Conservation (phyloP, 2,888 invertebrate species). For the Lapara coniferarum region DNA sequence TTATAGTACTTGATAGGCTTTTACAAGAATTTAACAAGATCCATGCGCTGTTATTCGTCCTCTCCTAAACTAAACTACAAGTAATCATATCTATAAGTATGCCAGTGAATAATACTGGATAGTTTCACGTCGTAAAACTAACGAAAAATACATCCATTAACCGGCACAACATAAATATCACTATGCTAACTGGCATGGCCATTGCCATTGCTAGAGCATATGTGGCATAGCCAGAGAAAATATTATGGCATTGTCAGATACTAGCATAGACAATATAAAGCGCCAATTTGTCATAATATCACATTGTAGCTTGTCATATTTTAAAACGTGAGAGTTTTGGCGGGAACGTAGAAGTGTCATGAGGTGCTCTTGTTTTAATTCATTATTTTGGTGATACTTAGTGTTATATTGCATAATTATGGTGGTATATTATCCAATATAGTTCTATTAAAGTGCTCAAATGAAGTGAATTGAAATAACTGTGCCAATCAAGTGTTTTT, state of each 20-base stretch:
- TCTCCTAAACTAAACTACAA: neutral
- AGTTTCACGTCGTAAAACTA: slow-evolving; percentile 1
- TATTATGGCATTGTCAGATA: slow-evolving; percentile 5
- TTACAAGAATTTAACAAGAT: neutral
- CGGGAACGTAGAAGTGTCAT: too few relatives aligned
- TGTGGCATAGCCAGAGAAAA: neutral
- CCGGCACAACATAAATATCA: slow-evolving; percentile 28
- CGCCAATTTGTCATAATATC: neutral
- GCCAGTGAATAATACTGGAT: slow-evolving; percentile 24
- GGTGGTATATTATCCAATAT: too few relatives aligned
- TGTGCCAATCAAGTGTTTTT: too few relatives aligned
- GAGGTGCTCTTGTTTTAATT: too few relatives aligned
- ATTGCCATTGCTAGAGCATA: neutral
- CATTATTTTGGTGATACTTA: too few relatives aligned
- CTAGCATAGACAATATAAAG: neutral
- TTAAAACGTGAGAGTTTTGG: too few relatives aligned
- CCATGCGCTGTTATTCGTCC: neutral
- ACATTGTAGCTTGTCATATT: slow-evolving; percentile 10
- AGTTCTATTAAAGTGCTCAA: too few relatives aligned
- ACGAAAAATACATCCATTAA: slow-evolving; percentile 26
- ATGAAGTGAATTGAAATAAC: too few relatives aligned
- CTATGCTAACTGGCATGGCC: slow-evolving; percentile 13
- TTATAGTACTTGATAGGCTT: too few relatives aligned
- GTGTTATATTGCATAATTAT: too few relatives aligned
- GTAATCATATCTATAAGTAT: slow-evolving; percentile 3